Evolutionary conservation across 2,113 vertebrate genomes (phyloP).

Genomic region (Leiothrix lutea): DNA sequence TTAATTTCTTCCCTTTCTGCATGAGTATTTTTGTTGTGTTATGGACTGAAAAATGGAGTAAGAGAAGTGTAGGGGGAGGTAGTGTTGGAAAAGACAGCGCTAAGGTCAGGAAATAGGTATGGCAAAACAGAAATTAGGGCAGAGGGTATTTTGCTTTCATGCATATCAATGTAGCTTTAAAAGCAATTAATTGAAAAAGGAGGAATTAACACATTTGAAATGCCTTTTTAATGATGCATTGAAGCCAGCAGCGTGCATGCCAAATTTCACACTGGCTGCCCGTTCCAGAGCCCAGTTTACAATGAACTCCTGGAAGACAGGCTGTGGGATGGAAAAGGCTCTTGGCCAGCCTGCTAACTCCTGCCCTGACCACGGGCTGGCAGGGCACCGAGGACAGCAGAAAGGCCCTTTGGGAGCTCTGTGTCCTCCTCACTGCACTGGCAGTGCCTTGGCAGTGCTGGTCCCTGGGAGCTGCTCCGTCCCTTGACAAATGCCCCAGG

Average conservation of each 20-base stretch:
- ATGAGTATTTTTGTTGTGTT: background rate
- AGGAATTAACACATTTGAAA: constrained; percentile 58
- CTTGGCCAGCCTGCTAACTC: background rate
- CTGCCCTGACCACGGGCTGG: background rate
- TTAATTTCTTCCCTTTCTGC: constrained; percentile 24
- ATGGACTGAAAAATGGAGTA: background rate
- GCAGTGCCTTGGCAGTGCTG: background rate
- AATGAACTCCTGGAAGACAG: constrained; percentile 23
- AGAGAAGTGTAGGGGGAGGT: background rate
- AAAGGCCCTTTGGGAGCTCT: background rate
- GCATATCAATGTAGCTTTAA: constrained; percentile 20
- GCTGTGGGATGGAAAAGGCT: background rate
- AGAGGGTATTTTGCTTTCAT: constrained; percentile 1
- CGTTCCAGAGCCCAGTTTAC: background rate
- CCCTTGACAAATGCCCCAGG: fast-evolving
- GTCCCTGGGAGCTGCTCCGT: background rate
- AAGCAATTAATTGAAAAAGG: constrained; percentile 51
- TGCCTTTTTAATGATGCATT: constrained; percentile 55
- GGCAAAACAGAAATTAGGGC: constrained; percentile 26
- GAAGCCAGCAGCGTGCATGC: background rate
- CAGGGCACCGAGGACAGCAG: background rate
- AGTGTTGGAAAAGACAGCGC: background rate
- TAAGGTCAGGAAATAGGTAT: background rate
- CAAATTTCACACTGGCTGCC: constrained; percentile 41
- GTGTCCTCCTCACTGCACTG: fast-evolving